Evolutionary conservation across 2,113 vertebrate species (phyloP), one percentile per base, ranked within the genome.

Genomic region (Ceyx margarethae): DNA sequence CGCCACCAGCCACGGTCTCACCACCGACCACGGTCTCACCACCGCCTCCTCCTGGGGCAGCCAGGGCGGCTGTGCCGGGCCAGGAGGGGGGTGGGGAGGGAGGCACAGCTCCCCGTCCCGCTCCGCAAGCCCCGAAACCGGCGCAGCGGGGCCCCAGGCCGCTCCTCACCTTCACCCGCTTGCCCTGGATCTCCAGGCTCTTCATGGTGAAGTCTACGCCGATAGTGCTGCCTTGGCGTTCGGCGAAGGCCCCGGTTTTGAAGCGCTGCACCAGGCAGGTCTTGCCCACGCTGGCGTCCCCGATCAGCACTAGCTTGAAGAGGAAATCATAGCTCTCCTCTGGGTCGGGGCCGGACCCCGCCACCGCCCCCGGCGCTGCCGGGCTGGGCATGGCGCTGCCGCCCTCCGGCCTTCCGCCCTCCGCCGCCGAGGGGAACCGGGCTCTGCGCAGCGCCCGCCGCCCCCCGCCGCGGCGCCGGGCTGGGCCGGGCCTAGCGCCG

Each of bases 181-280:
- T 98, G 75, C 98, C 98, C 94, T 98, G 98, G 66, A 98, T 97
- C 48, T 98, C 98, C 94, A 98, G 93, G 65, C 98, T 98, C 96
- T 98, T 98, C 98, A 98, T 98, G 81, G 98, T 98, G 93, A 98
- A 98, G 94, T 98, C 98, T 80, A 98, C 98, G 50, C 98, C 98
- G 89, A 98, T 98, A 54, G 98, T 98, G 96, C 97, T 98, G 54
- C 98, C 98, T 68, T 98, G 98, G 37, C 98, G 97, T 95, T 98
- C 98, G 53, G 97, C 95, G 94, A 98, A 98, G 73, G 96, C 95
- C 23, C 98, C 98, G 8, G 97, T 98, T 76, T 98, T 98, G 97
- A 98, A 98, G 46, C 98, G 97, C 97, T 98, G 98, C 50, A 98
- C 98, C 69, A 98, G 97, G 91, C 98, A 98, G 50, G 98, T 98